phyloP scores from a whole-genome alignment of 2,888 invertebrate species.

The Lasius platythorax region DNA sequence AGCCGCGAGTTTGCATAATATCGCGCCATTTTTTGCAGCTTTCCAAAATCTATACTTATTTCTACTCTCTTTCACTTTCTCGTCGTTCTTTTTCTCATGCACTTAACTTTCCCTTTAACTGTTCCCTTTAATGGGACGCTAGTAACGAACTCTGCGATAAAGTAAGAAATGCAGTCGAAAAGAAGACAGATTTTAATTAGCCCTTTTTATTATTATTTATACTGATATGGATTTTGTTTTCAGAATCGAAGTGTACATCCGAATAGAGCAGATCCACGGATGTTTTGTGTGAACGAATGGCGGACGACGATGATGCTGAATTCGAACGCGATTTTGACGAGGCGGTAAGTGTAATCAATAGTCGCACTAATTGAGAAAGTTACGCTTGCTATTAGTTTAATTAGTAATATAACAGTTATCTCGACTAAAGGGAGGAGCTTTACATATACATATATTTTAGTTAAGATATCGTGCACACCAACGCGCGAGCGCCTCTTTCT shows the following conservation, averaged over 20 bases:
- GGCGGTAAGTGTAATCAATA: background rate
- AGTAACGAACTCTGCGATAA: background rate
- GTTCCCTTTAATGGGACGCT: too few relatives aligned
- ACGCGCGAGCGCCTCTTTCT: background rate
- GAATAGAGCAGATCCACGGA: background rate
- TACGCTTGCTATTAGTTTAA: conserved; percentile 1
- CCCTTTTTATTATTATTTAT: too few relatives aligned
- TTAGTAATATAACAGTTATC: conserved; percentile 6
- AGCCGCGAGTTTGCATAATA: too few relatives aligned
- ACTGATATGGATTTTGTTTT: background rate
- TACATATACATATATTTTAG: background rate
- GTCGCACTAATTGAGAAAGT: conserved; percentile 25
- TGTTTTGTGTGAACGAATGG: background rate
- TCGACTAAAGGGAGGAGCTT: background rate
- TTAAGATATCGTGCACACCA: background rate
- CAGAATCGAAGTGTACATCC: background rate
- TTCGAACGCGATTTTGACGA: background rate
- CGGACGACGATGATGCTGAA: background rate
- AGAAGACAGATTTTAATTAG: background rate
- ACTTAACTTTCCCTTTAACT: too few relatives aligned
- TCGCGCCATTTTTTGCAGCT: too few relatives aligned
- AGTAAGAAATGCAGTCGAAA: background rate
- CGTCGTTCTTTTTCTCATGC: too few relatives aligned
- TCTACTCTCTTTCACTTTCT: too few relatives aligned
- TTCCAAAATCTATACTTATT: too few relatives aligned